phyloP scores from a whole-genome alignment of 2,797 vertebrate species.

The Gorsachius magnificus region DNA sequence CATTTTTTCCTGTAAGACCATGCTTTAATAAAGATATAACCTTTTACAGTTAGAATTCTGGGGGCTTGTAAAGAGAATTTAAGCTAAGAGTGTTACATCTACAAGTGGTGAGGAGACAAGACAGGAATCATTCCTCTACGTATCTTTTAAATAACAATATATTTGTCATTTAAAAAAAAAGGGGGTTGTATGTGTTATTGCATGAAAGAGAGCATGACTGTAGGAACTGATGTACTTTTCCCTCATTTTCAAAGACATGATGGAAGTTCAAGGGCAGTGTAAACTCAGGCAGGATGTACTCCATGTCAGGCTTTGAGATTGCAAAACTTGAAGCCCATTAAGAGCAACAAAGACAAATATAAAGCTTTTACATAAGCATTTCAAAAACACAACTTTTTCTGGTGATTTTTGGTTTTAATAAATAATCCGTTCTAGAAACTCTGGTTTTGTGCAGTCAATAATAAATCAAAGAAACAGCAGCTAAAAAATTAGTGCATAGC shows the following conservation, averaged over 20 bases:
- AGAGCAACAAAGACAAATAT: neutral
- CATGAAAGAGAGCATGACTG: neutral
- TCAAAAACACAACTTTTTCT: fast-evolving
- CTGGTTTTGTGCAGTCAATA: neutral
- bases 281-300: neutral
- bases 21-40: neutral
- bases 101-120: neutral
- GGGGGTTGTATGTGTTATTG: neutral
- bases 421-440: neutral
- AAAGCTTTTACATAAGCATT: neutral
- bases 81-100: neutral
- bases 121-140: neutral
- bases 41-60: neutral
- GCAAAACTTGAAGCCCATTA: neutral
- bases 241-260: neutral
- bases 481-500: neutral
- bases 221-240: neutral
- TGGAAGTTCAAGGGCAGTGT: neutral
- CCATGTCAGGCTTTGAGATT: neutral
- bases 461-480: neutral
- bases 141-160: neutral
- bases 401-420: neutral
- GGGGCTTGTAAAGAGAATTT: neutral
- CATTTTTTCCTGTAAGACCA: neutral
- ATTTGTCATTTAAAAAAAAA: neutral